Base-by-base conservation (phyloP, 2,113 vertebrate species). In the Sinocyclocheilus grahami region DNA sequence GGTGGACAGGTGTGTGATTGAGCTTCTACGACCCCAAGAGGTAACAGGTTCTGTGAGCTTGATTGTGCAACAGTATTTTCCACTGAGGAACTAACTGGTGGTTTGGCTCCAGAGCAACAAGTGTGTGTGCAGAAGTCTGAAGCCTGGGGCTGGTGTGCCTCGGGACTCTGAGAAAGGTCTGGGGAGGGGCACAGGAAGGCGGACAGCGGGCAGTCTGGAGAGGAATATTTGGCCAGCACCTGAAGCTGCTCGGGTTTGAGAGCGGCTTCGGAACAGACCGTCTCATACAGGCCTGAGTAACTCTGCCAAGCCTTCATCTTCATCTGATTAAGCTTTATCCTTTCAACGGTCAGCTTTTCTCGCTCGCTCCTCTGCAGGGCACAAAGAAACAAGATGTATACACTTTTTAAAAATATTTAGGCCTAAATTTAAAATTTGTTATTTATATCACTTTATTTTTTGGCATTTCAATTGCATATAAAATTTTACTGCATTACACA, bases 221-320 rank as follows among this genome's bases (percentile, higher is more conserved):
- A 93, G 1, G 95, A 95, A 85, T 97, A 98, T 87, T 97, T 98
- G 88, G 96, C 95, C 3, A 99, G 95, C 78, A 97, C 95, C 83
- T 97, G 97, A 84, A 99, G 96, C 90, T 99, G 97, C 78, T 98
- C 96, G 0, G 95, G 96, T 90, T 94, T 96, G 67, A 98, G 94
- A 6, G 95, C 94, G 8, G 97, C 97, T 86, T 98, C 97, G 24
- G 91, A 94, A 88, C 96, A 98, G 85, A 99, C 95, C 86, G 94
- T 94, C 89, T 98, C 96, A 88, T 96, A 98, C 42, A 99, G 95
- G 37, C 95, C 93, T 0, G 95, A 96, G 72, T 99, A 93, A 89
- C 95, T 97, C 92, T 97, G 96, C 89, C 95, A 96, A 0, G 96
- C 96, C 88, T 96, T 96, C 11, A 93, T 86, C 92, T 97, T 95